phyloP scores from a whole-genome alignment of 2,797 vertebrate species.

The Chiloscyllium punctatum region DNA sequence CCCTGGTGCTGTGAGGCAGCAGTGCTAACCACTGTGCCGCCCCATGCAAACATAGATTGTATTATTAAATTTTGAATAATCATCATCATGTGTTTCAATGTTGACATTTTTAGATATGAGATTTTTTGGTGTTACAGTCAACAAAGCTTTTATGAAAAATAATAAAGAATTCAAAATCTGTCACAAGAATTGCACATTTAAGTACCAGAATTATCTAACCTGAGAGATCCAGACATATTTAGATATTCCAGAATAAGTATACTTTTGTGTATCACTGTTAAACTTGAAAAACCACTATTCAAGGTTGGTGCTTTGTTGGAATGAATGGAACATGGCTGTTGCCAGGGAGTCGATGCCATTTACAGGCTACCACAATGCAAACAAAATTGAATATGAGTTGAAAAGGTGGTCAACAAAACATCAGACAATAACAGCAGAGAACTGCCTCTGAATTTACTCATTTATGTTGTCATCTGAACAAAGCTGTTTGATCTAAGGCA shows the following conservation, averaged over 20 bases:
- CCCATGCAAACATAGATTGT: neutral
- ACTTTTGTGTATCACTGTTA: neutral
- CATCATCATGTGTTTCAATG: neutral
- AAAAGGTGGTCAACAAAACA: neutral
- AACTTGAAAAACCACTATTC: neutral
- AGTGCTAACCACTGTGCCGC: too few relatives aligned
- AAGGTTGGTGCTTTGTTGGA: neutral
- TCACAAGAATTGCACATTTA: neutral
- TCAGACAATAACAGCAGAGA: neutral
- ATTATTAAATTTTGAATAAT: neutral
- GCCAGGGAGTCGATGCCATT: neutral
- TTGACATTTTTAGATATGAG: neutral
- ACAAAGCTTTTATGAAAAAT: neutral
- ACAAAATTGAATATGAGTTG: neutral
- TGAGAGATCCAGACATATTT: neutral
- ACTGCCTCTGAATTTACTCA: neutral
- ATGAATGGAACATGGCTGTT: neutral
- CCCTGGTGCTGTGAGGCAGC: too few relatives aligned
- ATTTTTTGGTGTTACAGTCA: neutral
- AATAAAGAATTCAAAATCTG: neutral
- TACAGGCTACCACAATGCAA: neutral
- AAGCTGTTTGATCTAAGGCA: neutral
- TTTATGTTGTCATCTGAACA: neutral
- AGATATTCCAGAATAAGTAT: neutral
- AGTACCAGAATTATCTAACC: neutral